Evolutionary conservation across 2,113 vertebrate species (phyloP).

Genomic region (Cephalophus harveyi): DNA sequence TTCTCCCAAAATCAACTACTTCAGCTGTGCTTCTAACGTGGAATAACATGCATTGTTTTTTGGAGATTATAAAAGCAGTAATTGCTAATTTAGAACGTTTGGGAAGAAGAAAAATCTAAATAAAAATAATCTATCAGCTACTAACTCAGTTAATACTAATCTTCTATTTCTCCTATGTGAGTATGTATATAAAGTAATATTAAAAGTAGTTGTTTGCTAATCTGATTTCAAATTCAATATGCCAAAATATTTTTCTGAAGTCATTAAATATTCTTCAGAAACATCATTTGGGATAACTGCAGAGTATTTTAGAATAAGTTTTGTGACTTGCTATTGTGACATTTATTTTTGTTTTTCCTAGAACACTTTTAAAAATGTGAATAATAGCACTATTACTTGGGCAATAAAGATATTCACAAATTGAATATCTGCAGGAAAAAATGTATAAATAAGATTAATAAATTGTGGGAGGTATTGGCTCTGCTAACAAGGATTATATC

Average conservation of each 20-base stretch:
- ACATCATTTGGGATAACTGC: background rate
- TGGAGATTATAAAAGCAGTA: background rate
- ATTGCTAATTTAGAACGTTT: background rate
- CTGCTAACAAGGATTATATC: constrained; percentile 8
- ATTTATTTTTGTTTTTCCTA: background rate
- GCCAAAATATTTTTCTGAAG: background rate
- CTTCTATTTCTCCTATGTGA: background rate
- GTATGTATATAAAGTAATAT: background rate
- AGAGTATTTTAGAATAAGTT: background rate
- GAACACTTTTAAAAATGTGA: background rate
- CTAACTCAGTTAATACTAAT: constrained; percentile 12
- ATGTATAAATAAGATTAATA: constrained; percentile 33
- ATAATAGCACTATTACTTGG: background rate
- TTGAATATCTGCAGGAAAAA: background rate
- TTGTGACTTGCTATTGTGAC: background rate
- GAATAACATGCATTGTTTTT: background rate
- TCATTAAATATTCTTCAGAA: constrained; percentile 23
- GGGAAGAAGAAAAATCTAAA: background rate
- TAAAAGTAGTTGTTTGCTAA: background rate
- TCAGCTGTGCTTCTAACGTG: background rate
- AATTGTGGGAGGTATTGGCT: background rate
- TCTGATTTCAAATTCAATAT: background rate
- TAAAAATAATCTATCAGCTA: background rate
- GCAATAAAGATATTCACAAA: background rate
- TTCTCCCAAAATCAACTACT: background rate